phyloP scores from a whole-genome alignment of 2,888 invertebrate species.

The Drosophila phalerata region DNA sequence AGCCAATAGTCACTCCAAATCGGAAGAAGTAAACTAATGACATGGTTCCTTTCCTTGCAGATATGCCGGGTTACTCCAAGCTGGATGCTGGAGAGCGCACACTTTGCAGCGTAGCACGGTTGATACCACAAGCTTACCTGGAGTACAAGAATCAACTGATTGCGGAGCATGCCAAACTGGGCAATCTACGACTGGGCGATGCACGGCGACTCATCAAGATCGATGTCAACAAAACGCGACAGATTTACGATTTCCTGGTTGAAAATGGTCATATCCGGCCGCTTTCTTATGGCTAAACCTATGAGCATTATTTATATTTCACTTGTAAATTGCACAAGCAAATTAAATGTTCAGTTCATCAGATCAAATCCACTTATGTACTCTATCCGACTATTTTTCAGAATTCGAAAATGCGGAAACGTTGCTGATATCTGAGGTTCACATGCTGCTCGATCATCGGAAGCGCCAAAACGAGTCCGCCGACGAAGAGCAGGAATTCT shows the following conservation, averaged over 20 bases:
- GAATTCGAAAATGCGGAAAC: constrained; percentile 99
- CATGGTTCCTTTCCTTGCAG: constrained; percentile 86
- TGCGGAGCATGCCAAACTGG: constrained; percentile 91
- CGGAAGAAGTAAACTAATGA: background rate
- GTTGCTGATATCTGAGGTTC: constrained; percentile 96
- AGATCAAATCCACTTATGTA: constrained; percentile 4
- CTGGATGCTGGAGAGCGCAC: constrained; percentile 90
- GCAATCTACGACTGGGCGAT: constrained; percentile 91
- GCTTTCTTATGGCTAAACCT: constrained; percentile 31
- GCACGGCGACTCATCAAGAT: constrained; percentile 95
- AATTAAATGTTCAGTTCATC: constrained; percentile 13
- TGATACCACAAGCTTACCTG: constrained; percentile 92
- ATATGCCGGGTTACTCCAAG: constrained; percentile 92
- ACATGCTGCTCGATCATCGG: constrained; percentile 98
- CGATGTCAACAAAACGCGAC: constrained; percentile 96
- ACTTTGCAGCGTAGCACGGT: constrained; percentile 91
- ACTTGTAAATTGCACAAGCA: constrained; percentile 64
- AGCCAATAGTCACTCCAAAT: background rate
- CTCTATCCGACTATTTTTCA: constrained; percentile 81
- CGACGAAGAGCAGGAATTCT: constrained; percentile 99
- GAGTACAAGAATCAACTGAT: constrained; percentile 92
- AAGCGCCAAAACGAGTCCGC: constrained; percentile 99
- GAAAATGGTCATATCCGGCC: constrained; percentile 89
- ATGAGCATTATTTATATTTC: constrained; percentile 35
- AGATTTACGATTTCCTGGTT: constrained; percentile 92